These are phyloP conservation scores for Pyrocephalus nanus DNA, from an alignment of 2,797 vertebrate species.

Conservation along the genomic window DNA sequence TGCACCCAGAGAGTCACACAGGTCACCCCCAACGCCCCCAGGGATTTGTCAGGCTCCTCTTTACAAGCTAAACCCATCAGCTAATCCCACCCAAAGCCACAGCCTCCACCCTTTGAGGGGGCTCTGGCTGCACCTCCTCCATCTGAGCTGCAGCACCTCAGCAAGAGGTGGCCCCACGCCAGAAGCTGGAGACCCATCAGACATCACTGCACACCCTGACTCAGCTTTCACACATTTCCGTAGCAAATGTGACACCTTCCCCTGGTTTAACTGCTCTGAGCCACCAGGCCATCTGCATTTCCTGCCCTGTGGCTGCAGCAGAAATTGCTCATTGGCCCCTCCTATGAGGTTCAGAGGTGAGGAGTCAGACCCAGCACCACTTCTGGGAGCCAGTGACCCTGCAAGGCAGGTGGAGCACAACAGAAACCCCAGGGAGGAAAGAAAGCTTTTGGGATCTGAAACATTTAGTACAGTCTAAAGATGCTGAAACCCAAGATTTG, in stretches of 20 bases:
- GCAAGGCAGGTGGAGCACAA: not conserved
- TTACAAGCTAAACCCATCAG: not conserved
- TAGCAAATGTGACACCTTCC: not conserved
- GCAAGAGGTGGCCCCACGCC: rapidly evolving
- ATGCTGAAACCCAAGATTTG: not conserved
- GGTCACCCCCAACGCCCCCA: rapidly evolving
- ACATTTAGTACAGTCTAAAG: not conserved
- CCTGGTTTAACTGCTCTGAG: not conserved
- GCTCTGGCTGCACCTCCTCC: not conserved
- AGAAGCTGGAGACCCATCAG: not conserved
- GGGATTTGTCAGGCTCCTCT: not conserved
- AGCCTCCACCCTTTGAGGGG: rapidly evolving
- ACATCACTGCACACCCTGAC: not conserved
- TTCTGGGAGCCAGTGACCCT: not conserved
- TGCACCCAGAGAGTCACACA: not conserved
- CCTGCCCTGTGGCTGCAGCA: not conserved
- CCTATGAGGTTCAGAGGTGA: not conserved
- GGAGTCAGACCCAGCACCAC: not conserved
- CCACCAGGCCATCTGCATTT: not conserved
- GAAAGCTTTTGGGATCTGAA: not conserved
- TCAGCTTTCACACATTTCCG: not conserved
- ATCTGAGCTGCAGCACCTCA: not conserved
- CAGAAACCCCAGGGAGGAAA: rapidly evolving
- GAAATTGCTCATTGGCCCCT: not conserved
- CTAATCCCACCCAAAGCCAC: not conserved